Evolutionary conservation across 1,140 invertebrate genomes (phyloP).

Genomic region (Brachionus angularis): DNA sequence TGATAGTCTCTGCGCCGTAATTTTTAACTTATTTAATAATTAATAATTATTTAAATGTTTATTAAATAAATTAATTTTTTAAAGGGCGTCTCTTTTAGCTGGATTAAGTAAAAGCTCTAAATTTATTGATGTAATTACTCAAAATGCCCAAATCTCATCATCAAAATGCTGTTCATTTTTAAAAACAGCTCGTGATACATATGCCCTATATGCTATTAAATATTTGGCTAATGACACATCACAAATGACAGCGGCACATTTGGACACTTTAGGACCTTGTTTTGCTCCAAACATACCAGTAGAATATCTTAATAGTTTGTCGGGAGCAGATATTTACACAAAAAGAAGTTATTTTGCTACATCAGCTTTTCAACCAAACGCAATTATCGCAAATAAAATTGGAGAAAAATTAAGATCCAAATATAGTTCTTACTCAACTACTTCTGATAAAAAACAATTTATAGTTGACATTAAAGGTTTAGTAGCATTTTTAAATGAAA

Average conservation of each 20-base stretch:
- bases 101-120: neutral
- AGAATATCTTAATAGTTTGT: neutral
- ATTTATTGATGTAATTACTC: neutral
- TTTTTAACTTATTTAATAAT: neutral
- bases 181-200: neutral
- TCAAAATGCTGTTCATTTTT: constrained; percentile 26
- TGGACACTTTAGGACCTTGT: constrained; percentile 1
- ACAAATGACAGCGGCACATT: neutral
- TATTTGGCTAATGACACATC: neutral
- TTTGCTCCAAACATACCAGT: neutral
- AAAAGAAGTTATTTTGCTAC: neutral
- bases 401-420: neutral
- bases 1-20: constrained; percentile 4
- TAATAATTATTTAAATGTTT: neutral
- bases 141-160: constrained; percentile 10
- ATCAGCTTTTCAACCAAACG: constrained; percentile 1
- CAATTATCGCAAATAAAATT: neutral
- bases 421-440: neutral
- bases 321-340: neutral
- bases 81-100: too few species aligned
- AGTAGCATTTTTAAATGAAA: neutral
- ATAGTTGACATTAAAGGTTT: neutral
- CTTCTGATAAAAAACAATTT: neutral
- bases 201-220: constrained; percentile 4
- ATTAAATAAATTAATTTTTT: neutral